Conservation (phyloP, 2,113 vertebrate genomes). For the Ursus arctos region DNA sequence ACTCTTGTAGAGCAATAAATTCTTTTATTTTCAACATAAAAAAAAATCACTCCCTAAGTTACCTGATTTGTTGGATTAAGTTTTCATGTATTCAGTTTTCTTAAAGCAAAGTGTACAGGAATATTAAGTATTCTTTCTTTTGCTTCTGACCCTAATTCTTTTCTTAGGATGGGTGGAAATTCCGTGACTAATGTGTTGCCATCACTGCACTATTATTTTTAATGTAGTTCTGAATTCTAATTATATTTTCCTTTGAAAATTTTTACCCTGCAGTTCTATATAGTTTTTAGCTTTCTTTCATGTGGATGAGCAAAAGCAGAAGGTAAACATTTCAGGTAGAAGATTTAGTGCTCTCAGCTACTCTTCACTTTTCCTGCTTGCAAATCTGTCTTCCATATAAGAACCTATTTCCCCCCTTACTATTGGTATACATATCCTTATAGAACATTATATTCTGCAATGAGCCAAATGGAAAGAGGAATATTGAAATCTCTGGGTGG, state of each 20-base stretch:
- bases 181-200: slow-evolving; percentile 65
- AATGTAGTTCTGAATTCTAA: slow-evolving; percentile 75
- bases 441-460: neutral
- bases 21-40: slow-evolving; percentile 55
- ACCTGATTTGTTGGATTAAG: slow-evolving; percentile 32
- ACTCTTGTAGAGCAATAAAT: slow-evolving; percentile 37
- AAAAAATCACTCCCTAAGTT: neutral
- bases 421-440: neutral
- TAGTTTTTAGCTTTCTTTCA: slow-evolving; percentile 66
- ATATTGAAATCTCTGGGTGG: neutral
- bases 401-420: neutral
- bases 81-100: slow-evolving; percentile 52
- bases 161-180: slow-evolving; percentile 58
- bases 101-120: slow-evolving; percentile 57
- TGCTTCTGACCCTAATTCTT: slow-evolving; percentile 71
- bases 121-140: slow-evolving; percentile 66
- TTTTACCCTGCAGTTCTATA: slow-evolving; percentile 60
- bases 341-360: neutral
- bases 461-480: neutral
- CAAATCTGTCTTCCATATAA: neutral
- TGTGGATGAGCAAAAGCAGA: slow-evolving; percentile 29
- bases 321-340: slow-evolving; percentile 63
- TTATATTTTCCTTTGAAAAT: slow-evolving; percentile 78
- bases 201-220: slow-evolving; percentile 71
- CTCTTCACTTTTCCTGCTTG: neutral